Evolutionary conservation across 1,140 invertebrate species (phyloP), one percentile per base, ranked within the genome.

Genomic region (Bombus turneri): DNA sequence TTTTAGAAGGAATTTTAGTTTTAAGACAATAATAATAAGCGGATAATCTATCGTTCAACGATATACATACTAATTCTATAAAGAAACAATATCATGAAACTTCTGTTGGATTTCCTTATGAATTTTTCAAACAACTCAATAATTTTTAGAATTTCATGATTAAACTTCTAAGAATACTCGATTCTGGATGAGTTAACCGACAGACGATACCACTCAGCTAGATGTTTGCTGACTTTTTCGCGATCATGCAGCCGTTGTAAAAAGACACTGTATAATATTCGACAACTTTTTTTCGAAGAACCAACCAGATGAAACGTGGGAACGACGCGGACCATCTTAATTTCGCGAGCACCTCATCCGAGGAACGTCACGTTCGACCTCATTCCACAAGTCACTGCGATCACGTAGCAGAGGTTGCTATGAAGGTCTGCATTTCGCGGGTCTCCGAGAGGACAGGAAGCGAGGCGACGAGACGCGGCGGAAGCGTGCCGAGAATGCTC

Each of bases 311-410:
- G 66, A 25, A 66, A 75, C 59, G 41, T 83, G 59, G 47, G 81
- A 66, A 37, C 41, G 41, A 79, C n/a, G 34, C 37, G 41, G 4
- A 13, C n/a, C n/a, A 68, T 74, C 66, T 81, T 77, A 81, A 87
- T 87, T 85, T 87, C 66, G 39, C 71, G 57, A 39, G 47, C 74
- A 86, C 8, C 73, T n/a, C 43, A 25, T 22, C 10, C n/a, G 25
- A 9, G 13, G 8, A 77, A 57, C 74, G 84, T 87, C 86, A 87
- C 86, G 86, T 86, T 86, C 83, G 86, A 86, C 86, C 86, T 79
- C 66, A 59, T 87, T 87, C 22, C 82, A 10, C 76, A 22, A 37
- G 41, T 34, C n/a, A 10, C 39, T n/a, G n/a, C 64, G 78, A 71
- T 81, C 83, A 80, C 86, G 71, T 85, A 68, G 37, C 43, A 13